A percentile compares a stretch with the other conserved stretches of the same genome.
Evolutionary conservation across 2,888 invertebrate genomes (phyloP).

Genomic region (Cosmorhoe ocellata): DNA sequence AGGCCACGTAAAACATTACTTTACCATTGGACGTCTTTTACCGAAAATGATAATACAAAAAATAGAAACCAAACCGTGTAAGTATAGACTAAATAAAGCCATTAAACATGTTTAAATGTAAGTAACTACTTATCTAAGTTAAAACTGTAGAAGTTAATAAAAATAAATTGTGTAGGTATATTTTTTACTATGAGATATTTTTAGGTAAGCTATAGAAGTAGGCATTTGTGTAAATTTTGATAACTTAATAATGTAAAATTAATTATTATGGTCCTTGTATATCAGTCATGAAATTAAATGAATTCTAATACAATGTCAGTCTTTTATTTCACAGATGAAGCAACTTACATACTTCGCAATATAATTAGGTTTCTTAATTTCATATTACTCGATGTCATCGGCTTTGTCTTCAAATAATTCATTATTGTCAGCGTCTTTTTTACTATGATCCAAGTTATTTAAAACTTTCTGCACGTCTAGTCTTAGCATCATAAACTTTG

Average conservation of each 20-base stretch:
- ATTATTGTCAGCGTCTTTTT: slow-evolving; percentile 45
- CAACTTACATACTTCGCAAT: slow-evolving; percentile 1
- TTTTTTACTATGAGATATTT: slow-evolving; percentile 75
- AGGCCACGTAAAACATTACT: not conserved
- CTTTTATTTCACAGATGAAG: slow-evolving; percentile 57
- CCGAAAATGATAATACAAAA: slow-evolving; percentile 6
- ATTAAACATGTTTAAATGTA: slow-evolving; percentile 32
- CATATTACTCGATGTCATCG: slow-evolving; percentile 17
- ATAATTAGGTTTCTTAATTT: not conserved
- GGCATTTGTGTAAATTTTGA: slow-evolving; percentile 78
- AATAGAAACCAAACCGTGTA: no score
- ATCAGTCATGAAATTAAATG: slow-evolving; percentile 73
- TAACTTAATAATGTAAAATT: slow-evolving; percentile 58
- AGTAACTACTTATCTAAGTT: slow-evolving; percentile 21
- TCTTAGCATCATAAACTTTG: slow-evolving; percentile 75
- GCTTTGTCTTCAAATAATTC: slow-evolving; percentile 32
- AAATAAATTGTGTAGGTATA: slow-evolving; percentile 67
- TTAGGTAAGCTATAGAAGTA: slow-evolving; percentile 53
- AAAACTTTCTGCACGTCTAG: slow-evolving; percentile 74
- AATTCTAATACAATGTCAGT: slow-evolving; percentile 66
- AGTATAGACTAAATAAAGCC: no score
- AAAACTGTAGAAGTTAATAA: slow-evolving; percentile 50
- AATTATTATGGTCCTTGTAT: slow-evolving; percentile 56
- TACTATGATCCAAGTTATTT: slow-evolving; percentile 61
- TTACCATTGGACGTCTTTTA: not conserved